Evolutionary conservation across 2,797 vertebrate species (phyloP), one percentile per base, ranked within the genome.

Genomic region (Muscicapa comitata): DNA sequence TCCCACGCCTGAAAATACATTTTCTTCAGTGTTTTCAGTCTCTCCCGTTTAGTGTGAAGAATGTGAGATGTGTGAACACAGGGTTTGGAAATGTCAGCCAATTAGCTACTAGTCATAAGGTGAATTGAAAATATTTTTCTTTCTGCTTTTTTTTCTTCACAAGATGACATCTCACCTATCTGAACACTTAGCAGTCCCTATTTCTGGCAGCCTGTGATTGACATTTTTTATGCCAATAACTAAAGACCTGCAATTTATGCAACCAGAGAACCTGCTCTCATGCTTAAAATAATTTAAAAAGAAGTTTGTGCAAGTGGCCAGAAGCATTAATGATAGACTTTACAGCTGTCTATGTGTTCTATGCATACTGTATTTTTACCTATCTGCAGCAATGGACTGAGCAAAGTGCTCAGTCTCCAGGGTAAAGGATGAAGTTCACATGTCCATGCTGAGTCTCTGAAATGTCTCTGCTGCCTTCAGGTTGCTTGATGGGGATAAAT

Each of bases 21-120:
- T 79, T 94, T 67, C 65, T 88, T 73, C 79, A 38, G 13, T 50
- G 26, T 78, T 82, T 88, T 67, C 55, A 73, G 2, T 66, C 31
- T 33, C 48, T 70, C 48, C 57, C 17, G 37, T 80, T 83, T 61
- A 28, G 16, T 50, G 54, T 65, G 76, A 94, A 80, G 68, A 80
- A 43, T 37, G 20, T 1, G 3, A 91, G 57, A 71, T 29, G 54
- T 72, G 53, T 43, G 73, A 86, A 77, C 37, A n/a, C 37, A 42
- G 61, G 67, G 66, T 65, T 94, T 72, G 83, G 42, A 93, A 94
- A 95, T 78, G 86, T 78, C 85, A 94, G 82, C 45, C 79, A 80
- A 74, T 75, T 68, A 95, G 54, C 40, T n/a, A 48, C 54, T 37
- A 93, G 68, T 65, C 76, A 72, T 55, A 65, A 72, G 54, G 73